These are phyloP conservation scores for Pygoscelis adeliae DNA, from an alignment of 2,113 vertebrate species.

Conservation along the genomic window DNA sequence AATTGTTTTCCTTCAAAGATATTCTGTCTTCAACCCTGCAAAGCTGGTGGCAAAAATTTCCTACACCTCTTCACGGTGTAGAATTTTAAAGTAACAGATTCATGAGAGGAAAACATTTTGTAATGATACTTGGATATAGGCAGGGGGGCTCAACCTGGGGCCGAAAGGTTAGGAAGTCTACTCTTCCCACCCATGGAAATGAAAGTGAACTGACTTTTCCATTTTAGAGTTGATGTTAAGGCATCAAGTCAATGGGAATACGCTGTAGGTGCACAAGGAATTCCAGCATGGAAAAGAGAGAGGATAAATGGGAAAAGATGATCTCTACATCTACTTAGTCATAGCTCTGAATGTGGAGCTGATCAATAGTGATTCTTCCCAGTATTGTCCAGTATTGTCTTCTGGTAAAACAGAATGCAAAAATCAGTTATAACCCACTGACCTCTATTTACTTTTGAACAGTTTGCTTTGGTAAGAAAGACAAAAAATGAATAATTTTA, in stretches of 20 bases:
- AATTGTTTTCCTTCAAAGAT: not conserved
- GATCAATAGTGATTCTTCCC: not conserved
- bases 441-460: not conserved
- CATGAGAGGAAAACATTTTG: not conserved
- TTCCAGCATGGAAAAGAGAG: not conserved
- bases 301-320: not conserved
- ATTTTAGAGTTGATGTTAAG: not conserved
- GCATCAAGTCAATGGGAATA: not conserved
- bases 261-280: not conserved
- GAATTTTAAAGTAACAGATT: not conserved
- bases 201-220: not conserved
- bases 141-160: not conserved
- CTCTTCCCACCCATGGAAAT: not conserved
- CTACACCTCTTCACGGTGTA: not conserved
- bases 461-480: not conserved
- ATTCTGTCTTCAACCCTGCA: not conserved
- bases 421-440: not conserved
- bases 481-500: conserved; percentile 44
- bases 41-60: not conserved
- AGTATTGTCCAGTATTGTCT: not conserved
- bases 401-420: not conserved
- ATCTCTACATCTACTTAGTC: not conserved
- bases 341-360: not conserved
- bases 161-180: not conserved
- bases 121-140: not conserved